Conservation (phyloP, 1,140 invertebrate genomes). For the Brachionus paranguensis region DNA sequence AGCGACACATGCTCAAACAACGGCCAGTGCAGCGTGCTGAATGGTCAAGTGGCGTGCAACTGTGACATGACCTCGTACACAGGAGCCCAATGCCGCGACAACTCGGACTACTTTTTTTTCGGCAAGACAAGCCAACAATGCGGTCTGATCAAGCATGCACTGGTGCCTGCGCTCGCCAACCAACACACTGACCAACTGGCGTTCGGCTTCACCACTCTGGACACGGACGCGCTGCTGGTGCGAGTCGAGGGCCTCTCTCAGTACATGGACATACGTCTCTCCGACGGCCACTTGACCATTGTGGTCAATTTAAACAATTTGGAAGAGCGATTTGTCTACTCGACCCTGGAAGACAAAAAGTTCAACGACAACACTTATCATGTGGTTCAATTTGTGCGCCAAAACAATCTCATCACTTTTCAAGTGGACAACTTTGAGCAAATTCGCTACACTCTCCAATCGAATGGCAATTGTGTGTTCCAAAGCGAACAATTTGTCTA, state of each 20-base stretch:
- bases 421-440: slow-evolving; percentile 38
- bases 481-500: neutral
- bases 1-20: slow-evolving; percentile 10
- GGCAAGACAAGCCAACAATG: slow-evolving; percentile 9
- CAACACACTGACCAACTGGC: neutral
- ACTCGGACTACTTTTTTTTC: slow-evolving; percentile 26
- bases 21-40: neutral
- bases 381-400: neutral
- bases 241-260: neutral
- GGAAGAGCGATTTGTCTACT: neutral
- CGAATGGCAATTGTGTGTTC: neutral
- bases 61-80: slow-evolving; percentile 40
- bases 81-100: neutral
- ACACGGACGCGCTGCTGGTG: neutral
- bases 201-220: slow-evolving; percentile 28
- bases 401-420: neutral
- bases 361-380: slow-evolving; percentile 39
- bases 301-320: neutral
- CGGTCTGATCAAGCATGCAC: neutral
- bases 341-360: neutral
- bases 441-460: neutral
- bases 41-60: slow-evolving; percentile 4
- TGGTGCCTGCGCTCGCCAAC: neutral
- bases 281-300: neutral
- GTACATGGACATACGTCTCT: slow-evolving; percentile 11